Conservation (phyloP, 2,113 vertebrate species). For the Vulpes ferrilata region DNA sequence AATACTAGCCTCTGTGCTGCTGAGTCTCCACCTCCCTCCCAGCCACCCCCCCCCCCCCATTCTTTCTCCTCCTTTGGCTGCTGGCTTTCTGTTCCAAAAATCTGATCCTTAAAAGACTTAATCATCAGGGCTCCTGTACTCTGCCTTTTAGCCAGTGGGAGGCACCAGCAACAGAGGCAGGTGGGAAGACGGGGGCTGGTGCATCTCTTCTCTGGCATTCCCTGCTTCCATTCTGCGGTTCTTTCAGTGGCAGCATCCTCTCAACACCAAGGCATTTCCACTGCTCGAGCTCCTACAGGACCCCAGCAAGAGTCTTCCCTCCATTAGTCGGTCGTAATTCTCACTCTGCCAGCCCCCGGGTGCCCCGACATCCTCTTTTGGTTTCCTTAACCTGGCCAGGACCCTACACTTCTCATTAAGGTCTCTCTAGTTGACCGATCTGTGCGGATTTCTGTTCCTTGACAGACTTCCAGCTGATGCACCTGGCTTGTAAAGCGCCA, state of each 20-base stretch:
- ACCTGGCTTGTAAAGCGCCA: neutral
- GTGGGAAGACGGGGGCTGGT: rapidly evolving
- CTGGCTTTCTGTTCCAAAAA: neutral
- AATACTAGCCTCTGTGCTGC: neutral
- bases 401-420: neutral
- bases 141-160: neutral
- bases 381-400: neutral
- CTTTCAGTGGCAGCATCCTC: neutral
- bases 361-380: neutral
- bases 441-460: neutral
- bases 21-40: neutral
- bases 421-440: neutral
- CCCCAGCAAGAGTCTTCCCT: neutral
- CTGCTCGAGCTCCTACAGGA: rapidly evolving
- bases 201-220: neutral
- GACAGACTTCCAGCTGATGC: neutral
- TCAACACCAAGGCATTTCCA: no score
- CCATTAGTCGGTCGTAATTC: neutral
- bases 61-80: neutral
- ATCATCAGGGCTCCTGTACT: neutral
- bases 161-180: neutral
- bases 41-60: rapidly evolving
- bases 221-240: neutral
- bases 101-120: neutral
- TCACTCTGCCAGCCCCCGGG: neutral